Base-by-base conservation (phyloP, 2,888 invertebrate genomes). In the Apamea epomidion region DNA sequence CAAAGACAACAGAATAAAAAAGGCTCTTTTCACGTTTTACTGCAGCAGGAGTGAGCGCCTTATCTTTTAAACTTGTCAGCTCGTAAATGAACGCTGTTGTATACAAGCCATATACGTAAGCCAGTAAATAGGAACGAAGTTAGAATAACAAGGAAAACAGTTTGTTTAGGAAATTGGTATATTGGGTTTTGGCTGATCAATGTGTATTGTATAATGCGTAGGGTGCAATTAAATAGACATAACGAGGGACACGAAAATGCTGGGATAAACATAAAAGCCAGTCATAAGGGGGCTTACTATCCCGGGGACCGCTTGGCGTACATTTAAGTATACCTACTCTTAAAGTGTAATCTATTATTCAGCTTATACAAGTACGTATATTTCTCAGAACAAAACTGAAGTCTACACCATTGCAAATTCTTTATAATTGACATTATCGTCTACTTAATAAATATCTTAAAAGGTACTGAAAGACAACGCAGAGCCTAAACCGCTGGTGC, bases 41-140 rank as follows among this genome's bases (percentile, higher is more conserved):
- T 83, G 74, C 68, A 81, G 64, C 85, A 60, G 54, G 67, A 80
- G 65, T 71, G 74, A 71, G 67, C 76, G 82, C 65, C 85, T 83
- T 85, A 81, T 85, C 85, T 81, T 71, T 72, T 85, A 76, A 85
- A 85, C 45, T 85, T 81, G 75, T 81, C 81, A 81, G 81, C 58
- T 81, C 72, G 81, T 83, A 83, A 85, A 83, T 69, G 81, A 85
- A 76, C 74, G 65, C 74, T 54, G 72, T 45, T 81, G 70, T 85
- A 65, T 45, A 84, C 70, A 80, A 74, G 54, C 29, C 68, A 42
- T 84, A 60, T 64, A 85, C 74, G 60, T 74, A 80, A 71, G 45
- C 51, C 60, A 62, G 84, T 85, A 70, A 71, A 85, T 69, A 83
- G 60, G n/a, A 80, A 71, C 54, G 58, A 32, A 58, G 48, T 32